Evolutionary conservation across 2,797 vertebrate species (phyloP).

Genomic region (Malacoctenus gilli): DNA sequence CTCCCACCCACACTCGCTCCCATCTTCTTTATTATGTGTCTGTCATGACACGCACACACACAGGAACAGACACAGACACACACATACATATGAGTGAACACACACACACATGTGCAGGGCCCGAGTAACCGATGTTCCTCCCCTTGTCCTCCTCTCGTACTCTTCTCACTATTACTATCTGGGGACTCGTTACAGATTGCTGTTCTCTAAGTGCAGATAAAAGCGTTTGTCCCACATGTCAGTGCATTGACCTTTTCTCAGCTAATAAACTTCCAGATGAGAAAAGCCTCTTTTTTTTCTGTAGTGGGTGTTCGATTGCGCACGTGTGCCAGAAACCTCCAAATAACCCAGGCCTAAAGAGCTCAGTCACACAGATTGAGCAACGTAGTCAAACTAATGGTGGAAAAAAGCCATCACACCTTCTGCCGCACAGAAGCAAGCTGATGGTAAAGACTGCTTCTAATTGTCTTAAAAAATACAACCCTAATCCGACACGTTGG

Average conservation of each 20-base stretch:
- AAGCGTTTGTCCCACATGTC: slow-evolving; percentile 59
- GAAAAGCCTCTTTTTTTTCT: slow-evolving; percentile 23
- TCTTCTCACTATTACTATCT: slow-evolving; percentile 64
- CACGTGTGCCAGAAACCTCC: slow-evolving; percentile 21
- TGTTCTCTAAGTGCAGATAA: slow-evolving; percentile 69
- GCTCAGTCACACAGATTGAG: slow-evolving; percentile 33
- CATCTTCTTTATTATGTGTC: too few species aligned
- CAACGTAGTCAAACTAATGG: slow-evolving; percentile 52
- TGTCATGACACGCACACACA: not conserved
- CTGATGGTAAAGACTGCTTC: slow-evolving; percentile 41
- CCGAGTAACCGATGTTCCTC: slow-evolving; percentile 39
- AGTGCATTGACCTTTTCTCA: slow-evolving; percentile 52
- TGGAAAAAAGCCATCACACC: slow-evolving; percentile 51
- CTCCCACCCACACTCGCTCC: too few species aligned
- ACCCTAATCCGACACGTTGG: slow-evolving; percentile 15
- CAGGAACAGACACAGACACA: too few species aligned
- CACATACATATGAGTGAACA: slow-evolving; percentile 2
- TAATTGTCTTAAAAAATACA: slow-evolving; percentile 51
- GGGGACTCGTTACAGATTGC: slow-evolving; percentile 63
- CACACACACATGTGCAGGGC: slow-evolving; percentile 11
- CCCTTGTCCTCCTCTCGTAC: slow-evolving; percentile 23
- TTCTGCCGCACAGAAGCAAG: slow-evolving; percentile 25
- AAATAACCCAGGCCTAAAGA: slow-evolving; percentile 42
- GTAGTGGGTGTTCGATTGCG: slow-evolving; percentile 4
- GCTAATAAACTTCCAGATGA: slow-evolving; percentile 57